These are phyloP conservation scores for Amblyjoppa fuscipennis DNA, from an alignment of 2,888 invertebrate genomes.

Conservation along the genomic window DNA sequence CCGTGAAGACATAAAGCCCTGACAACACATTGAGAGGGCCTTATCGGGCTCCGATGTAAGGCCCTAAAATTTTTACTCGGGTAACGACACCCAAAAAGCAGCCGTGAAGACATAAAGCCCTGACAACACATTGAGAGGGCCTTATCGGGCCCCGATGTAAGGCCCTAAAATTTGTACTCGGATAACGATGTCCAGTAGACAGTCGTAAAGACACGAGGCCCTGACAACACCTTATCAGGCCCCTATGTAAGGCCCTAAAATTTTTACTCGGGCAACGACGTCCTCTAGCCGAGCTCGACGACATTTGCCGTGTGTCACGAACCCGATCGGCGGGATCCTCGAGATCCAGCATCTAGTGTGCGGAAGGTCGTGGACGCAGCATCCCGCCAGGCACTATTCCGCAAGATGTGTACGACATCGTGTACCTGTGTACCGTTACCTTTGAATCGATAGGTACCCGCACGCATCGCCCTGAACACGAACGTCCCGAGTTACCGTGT, in stretches of 20 bases:
- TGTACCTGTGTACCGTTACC: conserved; percentile 37
- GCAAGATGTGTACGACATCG: conserved; percentile 25
- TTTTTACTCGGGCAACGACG: not conserved
- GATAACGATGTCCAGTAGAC: too few species aligned
- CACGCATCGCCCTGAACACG: conserved; percentile 27
- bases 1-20: not conserved
- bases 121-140: too few species aligned
- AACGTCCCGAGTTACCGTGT: conserved; percentile 16
- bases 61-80: not conserved
- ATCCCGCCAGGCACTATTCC: not conserved
- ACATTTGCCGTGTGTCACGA: conserved; percentile 6
- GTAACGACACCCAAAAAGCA: not conserved
- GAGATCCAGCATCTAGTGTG: not conserved
- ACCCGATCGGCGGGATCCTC: not conserved
- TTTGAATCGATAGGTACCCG: conserved; percentile 32
- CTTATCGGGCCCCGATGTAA: too few species aligned
- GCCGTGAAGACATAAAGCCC: too few species aligned
- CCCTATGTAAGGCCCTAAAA: not conserved
- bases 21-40: not conserved
- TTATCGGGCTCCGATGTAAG: not conserved
- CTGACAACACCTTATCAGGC: not conserved
- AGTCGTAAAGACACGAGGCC: not conserved
- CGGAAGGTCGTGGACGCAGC: conserved; percentile 13
- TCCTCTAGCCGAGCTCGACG: not conserved
- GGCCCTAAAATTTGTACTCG: too few species aligned